Evolutionary conservation across 2,113 vertebrate species (phyloP).

Genomic region (Dendropsophus ebraccatus): DNA sequence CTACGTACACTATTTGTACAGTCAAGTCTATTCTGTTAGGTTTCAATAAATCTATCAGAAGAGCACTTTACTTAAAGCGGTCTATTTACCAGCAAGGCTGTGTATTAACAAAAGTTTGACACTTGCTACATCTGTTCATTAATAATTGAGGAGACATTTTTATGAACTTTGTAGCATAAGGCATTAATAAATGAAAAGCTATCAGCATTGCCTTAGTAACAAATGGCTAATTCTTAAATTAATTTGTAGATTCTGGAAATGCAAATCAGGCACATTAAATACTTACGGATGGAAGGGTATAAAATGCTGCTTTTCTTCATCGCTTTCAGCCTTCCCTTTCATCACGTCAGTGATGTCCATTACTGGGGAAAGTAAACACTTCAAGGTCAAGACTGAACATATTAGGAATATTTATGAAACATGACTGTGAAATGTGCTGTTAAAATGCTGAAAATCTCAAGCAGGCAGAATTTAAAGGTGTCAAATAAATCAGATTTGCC

Average conservation of each 20-base stretch:
- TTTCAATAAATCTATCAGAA: background rate
- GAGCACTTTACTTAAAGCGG: background rate
- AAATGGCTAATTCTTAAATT: background rate
- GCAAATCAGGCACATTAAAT: background rate
- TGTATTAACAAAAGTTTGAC: slow-evolving; percentile 7
- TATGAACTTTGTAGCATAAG: background rate
- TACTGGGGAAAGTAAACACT: slow-evolving; percentile 74
- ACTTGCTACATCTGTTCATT: slow-evolving; percentile 8
- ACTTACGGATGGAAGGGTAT: slow-evolving; percentile 96
- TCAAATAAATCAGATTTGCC: background rate
- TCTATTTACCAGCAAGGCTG: background rate
- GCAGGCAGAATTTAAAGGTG: background rate
- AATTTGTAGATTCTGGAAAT: slow-evolving; percentile 15
- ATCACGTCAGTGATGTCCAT: slow-evolving; percentile 98
- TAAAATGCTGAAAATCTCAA: slow-evolving; percentile 7
- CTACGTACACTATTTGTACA: background rate
- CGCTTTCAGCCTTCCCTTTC: slow-evolving; percentile 92
- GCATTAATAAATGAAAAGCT: background rate
- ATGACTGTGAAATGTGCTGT: slow-evolving; percentile 15
- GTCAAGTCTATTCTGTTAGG: background rate
- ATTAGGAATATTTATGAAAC: slow-evolving; percentile 2
- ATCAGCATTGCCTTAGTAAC: background rate
- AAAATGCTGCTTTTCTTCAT: slow-evolving; percentile 97
- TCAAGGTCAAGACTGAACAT: slow-evolving; percentile 4
- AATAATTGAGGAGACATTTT: background rate